Evolutionary conservation across 2,888 invertebrate genomes (phyloP).

Genomic region (Xestoiulus laeticollis): DNA sequence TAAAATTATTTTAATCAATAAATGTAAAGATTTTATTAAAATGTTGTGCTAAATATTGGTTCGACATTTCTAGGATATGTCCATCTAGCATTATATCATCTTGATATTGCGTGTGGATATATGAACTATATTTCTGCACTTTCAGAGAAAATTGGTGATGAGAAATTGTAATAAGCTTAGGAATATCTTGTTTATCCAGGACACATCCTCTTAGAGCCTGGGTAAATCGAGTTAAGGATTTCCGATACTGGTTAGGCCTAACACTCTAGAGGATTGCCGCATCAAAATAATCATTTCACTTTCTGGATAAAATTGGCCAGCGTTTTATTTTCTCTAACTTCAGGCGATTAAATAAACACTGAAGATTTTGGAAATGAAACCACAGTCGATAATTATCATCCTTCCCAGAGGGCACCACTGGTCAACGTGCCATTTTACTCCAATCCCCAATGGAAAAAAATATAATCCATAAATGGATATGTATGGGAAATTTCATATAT

Average conservation of each 20-base stretch:
- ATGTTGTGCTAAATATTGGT: neutral
- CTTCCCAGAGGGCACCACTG: neutral
- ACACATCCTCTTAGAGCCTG: conserved; percentile 36
- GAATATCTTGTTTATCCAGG: conserved; percentile 43
- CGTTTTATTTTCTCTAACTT: conserved; percentile 31
- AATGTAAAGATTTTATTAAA: too few species aligned
- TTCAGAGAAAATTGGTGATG: conserved; percentile 14
- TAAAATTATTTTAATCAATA: too few species aligned
- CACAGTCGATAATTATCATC: neutral
- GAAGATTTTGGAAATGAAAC: conserved; percentile 30
- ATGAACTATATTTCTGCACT: neutral
- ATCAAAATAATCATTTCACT: neutral
- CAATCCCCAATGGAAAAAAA: neutral
- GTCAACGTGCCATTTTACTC: neutral
- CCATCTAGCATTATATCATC: neutral
- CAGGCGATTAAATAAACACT: conserved; percentile 32
- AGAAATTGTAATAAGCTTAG: conserved; percentile 39
- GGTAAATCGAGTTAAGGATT: conserved; percentile 39
- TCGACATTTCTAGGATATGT: neutral
- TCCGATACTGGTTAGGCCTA: conserved; percentile 43
- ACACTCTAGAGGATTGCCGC: conserved; percentile 30
- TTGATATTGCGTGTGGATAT: neutral
- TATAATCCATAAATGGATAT: too few species aligned
- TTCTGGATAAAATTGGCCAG: conserved; percentile 34
- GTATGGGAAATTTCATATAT: too few species aligned